Evolutionary conservation across 2,888 invertebrate species (phyloP), one percentile per base, ranked within the genome.

Genomic region (Drosophila falleni): DNA sequence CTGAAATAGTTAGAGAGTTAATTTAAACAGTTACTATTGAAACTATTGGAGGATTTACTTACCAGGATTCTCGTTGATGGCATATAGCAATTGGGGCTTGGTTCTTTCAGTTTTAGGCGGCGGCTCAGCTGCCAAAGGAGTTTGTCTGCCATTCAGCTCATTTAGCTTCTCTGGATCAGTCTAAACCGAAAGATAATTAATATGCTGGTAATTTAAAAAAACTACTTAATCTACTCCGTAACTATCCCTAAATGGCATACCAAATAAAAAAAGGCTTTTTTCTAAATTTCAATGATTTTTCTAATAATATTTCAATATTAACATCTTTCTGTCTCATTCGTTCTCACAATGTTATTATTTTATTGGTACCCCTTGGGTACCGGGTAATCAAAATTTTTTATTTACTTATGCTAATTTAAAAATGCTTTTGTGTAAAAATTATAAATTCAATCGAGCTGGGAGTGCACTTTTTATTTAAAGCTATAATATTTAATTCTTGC

Each of bases 21-120:
- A 5, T 15, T 6, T n/a, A 1, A 29, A 4, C 29, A 6, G n/a
- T n/a, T n/a, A n/a, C n/a, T n/a, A 16, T 11, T 6, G 5, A 11
- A 23, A 23, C 19, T 11, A n/a, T 10, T 4, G 5, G 11, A 5
- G 0, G 1, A n/a, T 23, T 15, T 3, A 3, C 23, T 13, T 56
- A 79, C 76, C 76, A 9, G 97, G 97, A 16, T 94, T 93, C 87
- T 97, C 97, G 71, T 97, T 96, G 67, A 97, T 95, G 47, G 95
- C 96, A 89, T 97, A 97, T 0, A 93, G 77, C 47, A 92, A 76
- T 55, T 92, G 86, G 93, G 80, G 95, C 54, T 84, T 84, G 0
- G 71, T 16, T 50, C 72, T 73, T 56, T 86, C 80, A 13, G 42
- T 16, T 5, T 49, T 54, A 26, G 46, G 44, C 31, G 15, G 9